Evolutionary conservation across 2,888 invertebrate species (phyloP), one percentile per base, ranked within the genome.

Genomic region (Bellardia bayeri): DNA sequence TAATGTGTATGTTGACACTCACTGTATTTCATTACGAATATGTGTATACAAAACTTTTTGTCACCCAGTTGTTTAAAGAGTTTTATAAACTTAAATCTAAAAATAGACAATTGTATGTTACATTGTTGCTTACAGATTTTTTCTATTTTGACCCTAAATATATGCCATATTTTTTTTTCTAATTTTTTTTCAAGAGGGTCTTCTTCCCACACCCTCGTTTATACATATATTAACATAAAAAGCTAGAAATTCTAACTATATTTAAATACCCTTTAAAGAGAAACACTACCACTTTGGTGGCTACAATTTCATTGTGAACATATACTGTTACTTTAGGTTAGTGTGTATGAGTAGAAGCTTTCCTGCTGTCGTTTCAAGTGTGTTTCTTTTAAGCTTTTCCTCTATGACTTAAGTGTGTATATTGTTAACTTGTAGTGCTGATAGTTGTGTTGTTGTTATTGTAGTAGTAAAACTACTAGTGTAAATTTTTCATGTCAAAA

Each of bases 401-500:
- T 81, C 23, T 68, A 81, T 81, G 80, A 81, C 85, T 81, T 81
- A 75, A 81, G 80, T 81, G 30, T 75, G 69, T 85, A 81, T 71
- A 64, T 85, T 80, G 68, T 85, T 80, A 74, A 80, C 68, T 80
- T 72, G 45, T 71, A 61, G 68, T 72, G 40, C 40, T 42, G 49
- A 4, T 45, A 49, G 49, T 30, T 30, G 49, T 49, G 68, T 66
- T 61, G 14, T 9, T 23, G 69, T 49, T 23, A 13, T 61, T 16
- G 58, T 49, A 16, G 16, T 33, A 37, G 23, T 49, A 54, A 56
- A 13, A 82, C 45, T 56, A 11, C 30, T 30, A 58, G 6, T 30
- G 33, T 40, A 71, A 56, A 64, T 72, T 45, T 81, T 85, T 69
- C 40, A 76, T 85, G 75, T 56, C 69, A 81, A 75, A 80, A 80